Conservation (phyloP, 1,140 invertebrate genomes). For the Nylanderia fulva region DNA sequence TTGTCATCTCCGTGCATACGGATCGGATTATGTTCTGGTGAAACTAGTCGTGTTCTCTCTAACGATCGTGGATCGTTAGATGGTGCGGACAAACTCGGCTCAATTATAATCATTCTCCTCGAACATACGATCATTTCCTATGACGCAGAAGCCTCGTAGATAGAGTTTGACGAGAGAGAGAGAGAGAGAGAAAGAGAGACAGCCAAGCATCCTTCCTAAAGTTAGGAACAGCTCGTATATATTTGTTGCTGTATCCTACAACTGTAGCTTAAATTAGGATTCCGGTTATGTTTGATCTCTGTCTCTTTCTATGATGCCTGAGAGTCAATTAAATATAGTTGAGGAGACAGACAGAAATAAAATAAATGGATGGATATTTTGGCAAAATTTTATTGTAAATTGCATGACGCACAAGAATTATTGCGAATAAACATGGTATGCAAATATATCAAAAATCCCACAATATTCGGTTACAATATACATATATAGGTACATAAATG, state of each 20-base stretch:
- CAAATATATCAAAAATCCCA: not conserved
- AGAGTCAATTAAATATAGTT: not conserved
- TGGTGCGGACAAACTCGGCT: slow-evolving; percentile 17
- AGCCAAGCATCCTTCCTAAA: not conserved
- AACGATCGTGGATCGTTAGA: slow-evolving; percentile 9
- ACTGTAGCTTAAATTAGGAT: slow-evolving; percentile 6
- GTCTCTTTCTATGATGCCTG: not conserved
- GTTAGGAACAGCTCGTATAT: slow-evolving; percentile 2
- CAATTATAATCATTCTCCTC: slow-evolving; percentile 41
- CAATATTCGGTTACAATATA: not conserved
- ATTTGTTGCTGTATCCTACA: not conserved
- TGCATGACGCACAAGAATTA: slow-evolving; percentile 32
- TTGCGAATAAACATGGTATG: not conserved
- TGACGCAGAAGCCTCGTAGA: not conserved
- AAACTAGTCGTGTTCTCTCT: slow-evolving; percentile 36
- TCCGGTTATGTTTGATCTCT: slow-evolving; percentile 7
- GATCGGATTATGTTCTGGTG: slow-evolving; percentile 9
- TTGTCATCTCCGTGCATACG: slow-evolving; percentile 16
- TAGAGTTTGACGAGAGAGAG: not conserved
- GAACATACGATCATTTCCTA: not conserved
- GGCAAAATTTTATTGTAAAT: not conserved
- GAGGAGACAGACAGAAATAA: not conserved
- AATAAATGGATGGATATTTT: not conserved
- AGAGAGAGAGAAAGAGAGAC: not conserved
- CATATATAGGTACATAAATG: no score